Percentiles rank a stretch among this genome's conserved stretches.
phyloP scores from a whole-genome alignment of 2,113 vertebrate genomes.

The Tyto alba region DNA sequence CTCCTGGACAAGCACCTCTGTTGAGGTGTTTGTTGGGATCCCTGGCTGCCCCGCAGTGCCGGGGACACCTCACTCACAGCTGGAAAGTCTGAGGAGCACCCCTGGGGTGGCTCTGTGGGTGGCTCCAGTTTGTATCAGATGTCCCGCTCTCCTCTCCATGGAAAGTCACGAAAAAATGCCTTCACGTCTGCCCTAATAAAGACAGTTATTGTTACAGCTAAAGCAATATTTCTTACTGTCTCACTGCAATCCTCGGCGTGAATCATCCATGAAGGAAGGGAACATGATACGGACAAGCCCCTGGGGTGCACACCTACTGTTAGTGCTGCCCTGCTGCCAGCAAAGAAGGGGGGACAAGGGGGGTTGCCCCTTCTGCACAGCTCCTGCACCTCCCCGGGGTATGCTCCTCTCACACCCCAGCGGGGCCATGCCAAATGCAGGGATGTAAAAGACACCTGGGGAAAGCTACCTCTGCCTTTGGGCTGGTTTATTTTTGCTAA shows the following conservation, averaged over 20 bases:
- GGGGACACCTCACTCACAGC: background rate
- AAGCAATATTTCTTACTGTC: background rate
- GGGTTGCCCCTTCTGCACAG: rapidly evolving
- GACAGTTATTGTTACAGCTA: background rate
- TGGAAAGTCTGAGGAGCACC: constrained; percentile 22
- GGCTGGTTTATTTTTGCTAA: background rate
- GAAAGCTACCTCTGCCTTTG: background rate
- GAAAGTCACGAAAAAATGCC: background rate
- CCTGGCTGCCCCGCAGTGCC: rapidly evolving
- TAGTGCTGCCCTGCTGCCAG: background rate
- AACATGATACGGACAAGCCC: background rate
- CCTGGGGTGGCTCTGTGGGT: background rate
- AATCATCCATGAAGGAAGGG: background rate
- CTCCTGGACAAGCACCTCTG: background rate
- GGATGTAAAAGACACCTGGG: background rate
- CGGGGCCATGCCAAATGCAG: background rate
- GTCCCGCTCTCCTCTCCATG: background rate
- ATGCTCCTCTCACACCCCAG: background rate
- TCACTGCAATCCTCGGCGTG: background rate
- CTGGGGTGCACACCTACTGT: background rate
- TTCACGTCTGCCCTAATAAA: background rate
- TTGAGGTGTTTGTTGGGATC: background rate
- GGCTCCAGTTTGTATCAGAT: background rate
- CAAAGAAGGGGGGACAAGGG: background rate
- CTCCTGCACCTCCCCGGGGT: background rate